Conservation (phyloP, 2,888 invertebrate species). For the Gandaritis pyraliata region DNA sequence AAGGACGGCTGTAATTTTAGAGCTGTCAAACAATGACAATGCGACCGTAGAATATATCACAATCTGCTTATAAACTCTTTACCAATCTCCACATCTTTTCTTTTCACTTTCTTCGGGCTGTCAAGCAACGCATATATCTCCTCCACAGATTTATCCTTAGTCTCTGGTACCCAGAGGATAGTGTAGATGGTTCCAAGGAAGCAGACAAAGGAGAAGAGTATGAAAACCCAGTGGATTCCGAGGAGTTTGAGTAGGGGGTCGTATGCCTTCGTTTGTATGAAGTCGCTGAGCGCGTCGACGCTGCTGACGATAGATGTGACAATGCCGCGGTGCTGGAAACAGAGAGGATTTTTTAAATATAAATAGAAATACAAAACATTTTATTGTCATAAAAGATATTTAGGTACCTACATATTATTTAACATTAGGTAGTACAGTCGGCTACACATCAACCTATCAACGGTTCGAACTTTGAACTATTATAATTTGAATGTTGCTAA, state of each 20-base stretch:
- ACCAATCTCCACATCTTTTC: conserved; percentile 65
- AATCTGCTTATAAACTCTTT: conserved; percentile 67
- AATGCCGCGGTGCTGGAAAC: conserved; percentile 75
- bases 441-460: too few species aligned
- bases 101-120: conserved; percentile 69
- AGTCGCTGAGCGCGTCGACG: conserved; percentile 74
- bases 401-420: too few species aligned
- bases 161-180: conserved; percentile 76
- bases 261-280: conserved; percentile 77
- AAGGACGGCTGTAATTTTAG: too few species aligned
- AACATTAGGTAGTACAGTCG: too few species aligned
- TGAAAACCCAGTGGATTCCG: conserved; percentile 80
- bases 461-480: too few species aligned
- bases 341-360: not conserved
- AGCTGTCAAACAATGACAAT: too few species aligned
- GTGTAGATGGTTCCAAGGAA: conserved; percentile 72
- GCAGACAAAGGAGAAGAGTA: conserved; percentile 74
- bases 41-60: too few species aligned
- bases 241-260: conserved; percentile 74
- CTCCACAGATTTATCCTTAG: conserved; percentile 71
- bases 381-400: too few species aligned
- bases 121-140: conserved; percentile 73
- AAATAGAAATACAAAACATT: too few species aligned
- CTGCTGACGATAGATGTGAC: conserved; percentile 77
- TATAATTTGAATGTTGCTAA: too few species aligned